Evolutionary conservation across 2,888 invertebrate genomes (phyloP).

Genomic region (Cataglyphis rosenhaueri): DNA sequence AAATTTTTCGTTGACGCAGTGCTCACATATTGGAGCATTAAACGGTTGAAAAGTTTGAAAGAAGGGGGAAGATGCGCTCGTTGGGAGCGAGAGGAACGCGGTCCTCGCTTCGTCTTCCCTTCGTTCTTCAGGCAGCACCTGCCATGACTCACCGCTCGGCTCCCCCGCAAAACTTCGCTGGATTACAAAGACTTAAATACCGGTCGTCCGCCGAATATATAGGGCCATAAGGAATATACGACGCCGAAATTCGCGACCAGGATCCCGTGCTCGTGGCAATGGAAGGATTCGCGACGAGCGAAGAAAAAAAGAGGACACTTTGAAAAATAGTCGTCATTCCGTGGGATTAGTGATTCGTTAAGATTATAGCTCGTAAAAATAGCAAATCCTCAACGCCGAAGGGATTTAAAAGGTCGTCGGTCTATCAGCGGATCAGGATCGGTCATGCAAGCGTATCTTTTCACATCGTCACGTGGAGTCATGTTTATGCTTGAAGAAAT

Average conservation of each 20-base stretch:
- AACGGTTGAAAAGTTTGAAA: conserved; percentile 25
- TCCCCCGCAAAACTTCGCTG: conserved; percentile 83
- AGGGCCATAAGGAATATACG: conserved; percentile 72
- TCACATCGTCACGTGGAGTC: conserved; percentile 9
- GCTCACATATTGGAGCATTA: conserved; percentile 37
- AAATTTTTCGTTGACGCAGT: conserved; percentile 24
- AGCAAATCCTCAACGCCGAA: conserved; percentile 70
- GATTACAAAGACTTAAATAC: conserved; percentile 84
- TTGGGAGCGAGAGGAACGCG: conserved; percentile 69
- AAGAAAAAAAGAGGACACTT: conserved; percentile 44
- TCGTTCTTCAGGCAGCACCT: conserved; percentile 78
- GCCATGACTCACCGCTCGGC: conserved; percentile 83
- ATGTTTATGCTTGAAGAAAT: neutral
- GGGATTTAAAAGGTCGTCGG: conserved; percentile 62
- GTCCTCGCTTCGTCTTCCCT: conserved; percentile 69
- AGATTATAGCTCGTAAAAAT: conserved; percentile 77
- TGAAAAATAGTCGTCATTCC: conserved; percentile 71
- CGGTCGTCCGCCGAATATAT: conserved; percentile 79
- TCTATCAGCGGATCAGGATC: conserved; percentile 55
- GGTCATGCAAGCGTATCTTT: conserved; percentile 36
- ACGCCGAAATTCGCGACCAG: conserved; percentile 62
- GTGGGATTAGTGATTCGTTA: conserved; percentile 77
- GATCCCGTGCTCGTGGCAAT: conserved; percentile 56
- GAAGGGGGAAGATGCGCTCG: conserved; percentile 56
- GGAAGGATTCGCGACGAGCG: conserved; percentile 64